Base-by-base conservation (phyloP, 2,113 vertebrate species). In the Nibea coibor region DNA sequence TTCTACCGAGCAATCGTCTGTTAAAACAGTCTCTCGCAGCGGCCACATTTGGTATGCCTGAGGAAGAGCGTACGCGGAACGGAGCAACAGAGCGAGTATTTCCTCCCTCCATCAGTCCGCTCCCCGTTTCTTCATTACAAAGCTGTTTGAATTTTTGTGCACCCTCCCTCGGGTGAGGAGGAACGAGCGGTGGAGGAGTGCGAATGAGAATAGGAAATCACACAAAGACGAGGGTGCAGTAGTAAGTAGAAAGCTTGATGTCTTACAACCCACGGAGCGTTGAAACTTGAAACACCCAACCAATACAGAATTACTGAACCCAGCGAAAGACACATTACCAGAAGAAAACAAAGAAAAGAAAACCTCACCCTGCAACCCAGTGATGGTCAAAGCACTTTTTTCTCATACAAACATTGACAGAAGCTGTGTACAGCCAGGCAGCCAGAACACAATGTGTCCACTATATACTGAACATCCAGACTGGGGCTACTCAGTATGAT, bases 341-440 rank as follows among this genome's bases (percentile, higher is more conserved):
- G 57, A 56, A 80, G 24, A 31, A 75, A 65, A 67, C 42, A 56
- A 58, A 31, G 19, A 35, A 26, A 53, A 83, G 85, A 70, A 82
- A 85, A 72, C 16, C 57, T 79, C 82, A 72, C 78, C 75, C 81
- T 73, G 75, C 51, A 74, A 75, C 83, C 84, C 78, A 71, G 48
- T 75, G 85, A 83, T 69, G 75, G 89, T 89, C 77, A 0, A 86
- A 93, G 87, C 80, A 79, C 80, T 67, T 78, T 81, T 79, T 84
- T 70, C 85, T 80, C 63, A 56, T 78, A 85, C 79, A 87, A 93
- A 93, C 87, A 93, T 75, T 75, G 82, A 91, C 64, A 84, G 75
- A 91, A 92, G 89, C 83, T 89, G 87, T 89, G 81, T 77, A 92
- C 81, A 92, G 87, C 90, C 88, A 90, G 81, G 91, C 83, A 92